Evolutionary conservation across 2,888 invertebrate species (phyloP), one percentile per base, ranked within the genome.

Genomic region (Harmothoe impar): DNA sequence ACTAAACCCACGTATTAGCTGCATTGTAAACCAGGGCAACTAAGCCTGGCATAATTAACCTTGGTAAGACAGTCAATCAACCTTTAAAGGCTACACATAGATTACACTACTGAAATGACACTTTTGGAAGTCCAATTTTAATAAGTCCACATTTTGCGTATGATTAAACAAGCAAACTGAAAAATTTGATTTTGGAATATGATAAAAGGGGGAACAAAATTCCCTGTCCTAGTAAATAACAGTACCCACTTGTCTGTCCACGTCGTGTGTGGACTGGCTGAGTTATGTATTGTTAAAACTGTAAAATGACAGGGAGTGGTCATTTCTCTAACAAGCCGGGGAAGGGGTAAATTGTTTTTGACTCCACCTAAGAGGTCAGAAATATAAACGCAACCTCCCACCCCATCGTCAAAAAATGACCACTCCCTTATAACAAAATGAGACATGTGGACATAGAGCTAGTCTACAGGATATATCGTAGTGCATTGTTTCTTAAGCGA

Each of bases 1-100:
- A 81, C 33, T 81, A 81, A 81, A 81, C 81, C 81, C 81, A 81
- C 81, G 81, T 81, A 81, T 81, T 81, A 81, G 81, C 81, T 81
- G 81, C 81, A 81, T 81, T 81, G 81, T 33, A 81, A 33, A 7
- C 81, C 81, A 43, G 43, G 81, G 20, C 43, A 17, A 20, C 33
- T 20, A 33, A 17, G 81, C 43, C 81, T 81, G 81, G 81, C 20
- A 62, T 15, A 31, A 62, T 62, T 62, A 62, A 25, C 43, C 43
- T 62, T 62, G 25, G 62, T 62, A n/a, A 62, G 25, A 31, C 31
- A 77, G 23, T 81, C 10, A 33, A 43, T 43, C n/a, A 17, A 10
- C 35, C 15, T 81, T 35, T 81, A 17, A 81, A 20, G 81, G 15
- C 23, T 33, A 15, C 35, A 43, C 10, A 10, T 43, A 81, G 0